Conservation (phyloP, 2,113 vertebrate genomes). For the Conger conger region DNA sequence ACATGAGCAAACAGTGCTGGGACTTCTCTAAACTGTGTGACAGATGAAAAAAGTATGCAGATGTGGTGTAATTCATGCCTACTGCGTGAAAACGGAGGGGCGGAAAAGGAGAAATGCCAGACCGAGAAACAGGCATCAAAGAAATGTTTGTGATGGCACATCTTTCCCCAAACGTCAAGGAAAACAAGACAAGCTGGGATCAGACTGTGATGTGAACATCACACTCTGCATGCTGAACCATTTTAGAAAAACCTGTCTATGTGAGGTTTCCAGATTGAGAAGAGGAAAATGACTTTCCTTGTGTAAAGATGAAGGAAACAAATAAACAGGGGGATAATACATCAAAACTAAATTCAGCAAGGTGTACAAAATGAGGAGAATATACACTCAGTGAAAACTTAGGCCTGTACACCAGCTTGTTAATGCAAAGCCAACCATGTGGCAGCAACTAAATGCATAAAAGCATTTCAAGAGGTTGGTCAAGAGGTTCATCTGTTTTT, state of each 20-base stretch:
- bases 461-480: too few species aligned
- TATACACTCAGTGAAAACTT: too few species aligned
- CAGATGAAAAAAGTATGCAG: neutral
- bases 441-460: too few species aligned
- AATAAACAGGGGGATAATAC: too few species aligned
- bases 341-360: too few species aligned
- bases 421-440: too few species aligned
- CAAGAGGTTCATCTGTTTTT: too few species aligned
- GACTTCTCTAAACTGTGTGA: too few species aligned
- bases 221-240: neutral
- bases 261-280: neutral
- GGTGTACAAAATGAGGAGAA: too few species aligned
- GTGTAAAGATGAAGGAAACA: neutral
- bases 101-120: neutral
- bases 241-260: neutral
- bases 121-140: neutral
- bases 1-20: too few species aligned
- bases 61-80: neutral
- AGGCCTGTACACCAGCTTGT: too few species aligned
- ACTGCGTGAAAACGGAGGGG: neutral
- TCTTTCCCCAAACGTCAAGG: too few species aligned
- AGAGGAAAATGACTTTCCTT: neutral
- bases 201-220: neutral
- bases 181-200: neutral
- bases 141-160: neutral